These are phyloP conservation scores for Synergus itoensis DNA, from an alignment of 2,888 invertebrate species.

Conservation along the genomic window DNA sequence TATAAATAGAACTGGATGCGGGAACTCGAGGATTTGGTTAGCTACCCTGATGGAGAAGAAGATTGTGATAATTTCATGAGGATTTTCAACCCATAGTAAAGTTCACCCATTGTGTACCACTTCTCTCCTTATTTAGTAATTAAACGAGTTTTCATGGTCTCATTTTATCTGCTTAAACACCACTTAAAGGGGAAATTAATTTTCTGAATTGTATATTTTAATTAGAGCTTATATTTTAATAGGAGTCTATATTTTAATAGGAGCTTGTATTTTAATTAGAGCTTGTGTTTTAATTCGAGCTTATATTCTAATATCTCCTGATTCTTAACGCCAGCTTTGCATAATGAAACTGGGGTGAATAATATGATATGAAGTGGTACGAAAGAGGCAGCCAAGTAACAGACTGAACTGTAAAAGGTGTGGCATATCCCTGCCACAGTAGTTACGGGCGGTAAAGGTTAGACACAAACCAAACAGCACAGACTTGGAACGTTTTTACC, in stretches of 20 bases:
- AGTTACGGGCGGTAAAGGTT: background rate
- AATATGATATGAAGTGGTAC: background rate
- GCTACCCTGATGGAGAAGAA: constrained; percentile 20
- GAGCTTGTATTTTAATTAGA: background rate
- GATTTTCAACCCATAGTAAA: background rate
- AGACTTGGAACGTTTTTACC: background rate
- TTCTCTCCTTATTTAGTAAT: background rate
- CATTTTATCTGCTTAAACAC: background rate
- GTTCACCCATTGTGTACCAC: background rate
- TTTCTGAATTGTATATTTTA: background rate
- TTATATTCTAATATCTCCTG: background rate
- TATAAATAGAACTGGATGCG: constrained; percentile 40
- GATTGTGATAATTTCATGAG: constrained; percentile 14
- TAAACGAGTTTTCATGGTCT: background rate
- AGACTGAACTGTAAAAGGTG: background rate
- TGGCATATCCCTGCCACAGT: constrained; percentile 19
- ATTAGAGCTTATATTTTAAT: no score
- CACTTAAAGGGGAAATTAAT: constrained; percentile 3
- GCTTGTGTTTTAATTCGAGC: background rate
- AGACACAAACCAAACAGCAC: background rate
- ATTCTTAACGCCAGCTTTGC: background rate
- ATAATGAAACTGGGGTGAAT: background rate
- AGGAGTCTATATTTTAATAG: no score
- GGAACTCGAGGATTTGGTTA: constrained; percentile 36
- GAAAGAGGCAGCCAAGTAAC: background rate